phyloP scores from a whole-genome alignment of 2,888 invertebrate genomes.

The Drosophila flavopinicola region DNA sequence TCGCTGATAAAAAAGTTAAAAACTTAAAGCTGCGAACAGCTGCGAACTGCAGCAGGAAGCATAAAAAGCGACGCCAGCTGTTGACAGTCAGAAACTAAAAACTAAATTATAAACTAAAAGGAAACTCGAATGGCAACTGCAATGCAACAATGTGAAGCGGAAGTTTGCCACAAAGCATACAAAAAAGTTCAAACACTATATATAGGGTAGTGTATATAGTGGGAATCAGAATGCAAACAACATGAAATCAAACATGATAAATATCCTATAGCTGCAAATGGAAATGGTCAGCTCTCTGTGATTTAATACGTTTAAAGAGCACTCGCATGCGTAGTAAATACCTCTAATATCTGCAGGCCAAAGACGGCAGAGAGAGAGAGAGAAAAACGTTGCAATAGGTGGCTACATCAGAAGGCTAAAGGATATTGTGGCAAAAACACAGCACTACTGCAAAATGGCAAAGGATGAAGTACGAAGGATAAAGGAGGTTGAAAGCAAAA shows the following conservation, averaged over 20 bases:
- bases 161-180: slow-evolving; percentile 20
- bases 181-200: not conserved
- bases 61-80: slow-evolving; percentile 24
- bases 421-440: slow-evolving; percentile 5
- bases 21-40: slow-evolving; percentile 8
- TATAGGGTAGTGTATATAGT: not conserved
- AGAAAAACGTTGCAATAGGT: slow-evolving; percentile 5
- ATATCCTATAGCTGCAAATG: slow-evolving; percentile 5
- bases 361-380: no score
- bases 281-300: slow-evolving; percentile 4
- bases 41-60: slow-evolving; percentile 5
- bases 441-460: not conserved
- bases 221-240: slow-evolving; percentile 1
- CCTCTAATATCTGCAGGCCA: not conserved
- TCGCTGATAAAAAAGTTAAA: slow-evolving; percentile 8
- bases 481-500: slow-evolving; percentile 12
- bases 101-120: slow-evolving; percentile 31
- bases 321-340: slow-evolving; percentile 15
- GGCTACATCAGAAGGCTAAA: slow-evolving; percentile 8
- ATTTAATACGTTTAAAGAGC: slow-evolving; percentile 7
- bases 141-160: slow-evolving; percentile 31
- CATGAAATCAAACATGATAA: slow-evolving; percentile 20
- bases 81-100: slow-evolving; percentile 13
- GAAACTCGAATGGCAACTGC: slow-evolving; percentile 30
- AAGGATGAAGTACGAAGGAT: slow-evolving; percentile 1